phyloP scores from a whole-genome alignment of 1,140 invertebrate species.

The Steinernema khuongi region DNA sequence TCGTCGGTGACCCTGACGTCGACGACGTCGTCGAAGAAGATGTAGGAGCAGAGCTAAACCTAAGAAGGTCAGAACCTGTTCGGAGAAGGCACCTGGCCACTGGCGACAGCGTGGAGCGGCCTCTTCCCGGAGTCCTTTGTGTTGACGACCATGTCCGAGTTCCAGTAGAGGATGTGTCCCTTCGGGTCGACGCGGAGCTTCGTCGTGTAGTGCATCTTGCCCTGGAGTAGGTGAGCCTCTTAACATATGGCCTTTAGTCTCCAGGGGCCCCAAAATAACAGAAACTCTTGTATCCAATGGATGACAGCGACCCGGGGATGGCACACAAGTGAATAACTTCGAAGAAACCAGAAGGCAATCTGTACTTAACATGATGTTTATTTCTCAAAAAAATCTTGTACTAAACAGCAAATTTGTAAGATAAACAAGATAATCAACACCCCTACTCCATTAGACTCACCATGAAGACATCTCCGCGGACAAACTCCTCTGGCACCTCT shows the following conservation, averaged over 20 bases:
- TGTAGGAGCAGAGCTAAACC: not conserved
- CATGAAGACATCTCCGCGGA: not conserved
- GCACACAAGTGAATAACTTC: not conserved
- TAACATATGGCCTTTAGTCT: no score
- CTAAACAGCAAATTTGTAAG: no score
- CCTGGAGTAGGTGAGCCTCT: no score
- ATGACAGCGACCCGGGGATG: no score
- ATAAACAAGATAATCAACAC: no score
- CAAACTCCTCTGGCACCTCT: not conserved
- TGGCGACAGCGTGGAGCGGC: not conserved
- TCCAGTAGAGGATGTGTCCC: conserved; percentile 1
- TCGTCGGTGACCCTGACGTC: not conserved
- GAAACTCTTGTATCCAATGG: no score
- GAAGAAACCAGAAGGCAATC: not conserved
- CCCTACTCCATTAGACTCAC: no score
- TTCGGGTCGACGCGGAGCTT: not conserved
- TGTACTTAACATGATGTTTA: no score
- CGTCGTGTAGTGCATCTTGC: not conserved
- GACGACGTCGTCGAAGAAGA: not conserved
- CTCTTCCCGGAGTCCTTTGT: not conserved
- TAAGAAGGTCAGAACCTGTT: not conserved
- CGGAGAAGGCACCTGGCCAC: not conserved
- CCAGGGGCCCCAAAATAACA: no score
- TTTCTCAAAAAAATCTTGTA: no score
- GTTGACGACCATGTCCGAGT: not conserved